Evolutionary conservation across 2,797 vertebrate genomes (phyloP).

Genomic region (Pseudochromis fuscus): DNA sequence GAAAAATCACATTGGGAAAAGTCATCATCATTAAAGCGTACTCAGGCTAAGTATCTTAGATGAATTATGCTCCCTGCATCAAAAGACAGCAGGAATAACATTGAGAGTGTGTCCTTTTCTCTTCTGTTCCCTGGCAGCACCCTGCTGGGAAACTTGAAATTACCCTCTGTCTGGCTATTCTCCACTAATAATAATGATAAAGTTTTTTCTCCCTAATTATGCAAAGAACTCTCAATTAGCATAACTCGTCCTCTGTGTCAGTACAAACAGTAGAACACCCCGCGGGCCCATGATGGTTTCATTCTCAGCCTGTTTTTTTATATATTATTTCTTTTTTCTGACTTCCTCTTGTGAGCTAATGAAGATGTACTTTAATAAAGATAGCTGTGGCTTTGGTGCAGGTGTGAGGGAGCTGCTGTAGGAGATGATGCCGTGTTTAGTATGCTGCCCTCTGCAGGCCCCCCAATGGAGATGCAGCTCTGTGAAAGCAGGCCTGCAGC

Average conservation of each 20-base stretch:
- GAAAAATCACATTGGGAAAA: constrained; percentile 85
- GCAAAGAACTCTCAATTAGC: constrained; percentile 88
- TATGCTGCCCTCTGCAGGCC: constrained; percentile 78
- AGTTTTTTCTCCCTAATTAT: constrained; percentile 85
- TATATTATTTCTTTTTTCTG: constrained; percentile 5
- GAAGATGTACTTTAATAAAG: constrained; percentile 83
- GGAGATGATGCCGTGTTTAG: constrained; percentile 41
- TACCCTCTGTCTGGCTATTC: constrained; percentile 85
- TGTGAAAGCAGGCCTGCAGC: constrained; percentile 48
- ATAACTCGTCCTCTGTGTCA: constrained; percentile 88
- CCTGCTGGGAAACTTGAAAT: constrained; percentile 87
- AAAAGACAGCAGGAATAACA: constrained; percentile 84
- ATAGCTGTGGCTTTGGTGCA: constrained; percentile 51
- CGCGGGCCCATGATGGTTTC: constrained; percentile 78
- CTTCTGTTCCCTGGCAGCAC: constrained; percentile 75
- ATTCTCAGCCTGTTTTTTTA: constrained; percentile 72
- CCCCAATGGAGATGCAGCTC: constrained; percentile 52
- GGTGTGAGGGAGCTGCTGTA: constrained; percentile 58
- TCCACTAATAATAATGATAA: constrained; percentile 87
- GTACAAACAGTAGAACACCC: constrained; percentile 85
- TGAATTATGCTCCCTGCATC: constrained; percentile 81
- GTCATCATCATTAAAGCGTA: constrained; percentile 87
- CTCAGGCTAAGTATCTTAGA: constrained; percentile 84
- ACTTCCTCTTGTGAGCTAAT: constrained; percentile 75
- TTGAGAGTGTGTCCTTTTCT: constrained; percentile 81